Evolutionary conservation across 2,113 vertebrate genomes (phyloP).

Genomic region (Aptenodytes patagonicus): DNA sequence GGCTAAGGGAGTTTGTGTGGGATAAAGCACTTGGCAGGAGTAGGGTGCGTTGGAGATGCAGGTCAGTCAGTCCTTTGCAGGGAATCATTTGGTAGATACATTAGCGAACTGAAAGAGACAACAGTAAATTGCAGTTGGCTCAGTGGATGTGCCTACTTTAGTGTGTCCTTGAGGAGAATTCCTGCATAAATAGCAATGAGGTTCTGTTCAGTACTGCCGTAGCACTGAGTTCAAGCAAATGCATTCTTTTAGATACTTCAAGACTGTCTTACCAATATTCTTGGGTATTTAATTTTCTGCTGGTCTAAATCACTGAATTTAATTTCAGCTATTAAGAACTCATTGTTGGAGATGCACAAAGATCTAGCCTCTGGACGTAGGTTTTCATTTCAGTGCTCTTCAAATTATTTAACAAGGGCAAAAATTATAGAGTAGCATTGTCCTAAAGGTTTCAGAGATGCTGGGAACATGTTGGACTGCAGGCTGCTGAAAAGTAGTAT

Average conservation of each 20-base stretch:
- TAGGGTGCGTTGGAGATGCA: fast-evolving
- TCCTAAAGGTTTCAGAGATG: not conserved
- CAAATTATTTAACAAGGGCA: not conserved
- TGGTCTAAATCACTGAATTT: not conserved
- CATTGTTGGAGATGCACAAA: not conserved
- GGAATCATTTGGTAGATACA: not conserved
- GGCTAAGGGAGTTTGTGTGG: not conserved
- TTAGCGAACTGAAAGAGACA: not conserved
- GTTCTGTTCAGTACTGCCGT: not conserved
- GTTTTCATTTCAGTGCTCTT: not conserved
- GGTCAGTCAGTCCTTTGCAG: not conserved
- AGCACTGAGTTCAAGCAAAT: not conserved
- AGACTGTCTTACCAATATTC: not conserved
- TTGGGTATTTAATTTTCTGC: not conserved
- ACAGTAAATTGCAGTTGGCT: not conserved
- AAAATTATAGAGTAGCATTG: not conserved
- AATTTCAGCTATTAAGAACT: conserved; percentile 14
- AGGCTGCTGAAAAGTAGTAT: not conserved
- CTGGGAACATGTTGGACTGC: not conserved
- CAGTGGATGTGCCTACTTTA: not conserved
- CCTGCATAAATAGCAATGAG: not conserved
- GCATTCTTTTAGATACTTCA: not conserved
- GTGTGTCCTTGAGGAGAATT: conserved; percentile 24
- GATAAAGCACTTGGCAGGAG: not conserved
- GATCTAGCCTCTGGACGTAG: not conserved